Conservation (phyloP, 2,888 invertebrate genomes). For the Chorisops tibialis region DNA sequence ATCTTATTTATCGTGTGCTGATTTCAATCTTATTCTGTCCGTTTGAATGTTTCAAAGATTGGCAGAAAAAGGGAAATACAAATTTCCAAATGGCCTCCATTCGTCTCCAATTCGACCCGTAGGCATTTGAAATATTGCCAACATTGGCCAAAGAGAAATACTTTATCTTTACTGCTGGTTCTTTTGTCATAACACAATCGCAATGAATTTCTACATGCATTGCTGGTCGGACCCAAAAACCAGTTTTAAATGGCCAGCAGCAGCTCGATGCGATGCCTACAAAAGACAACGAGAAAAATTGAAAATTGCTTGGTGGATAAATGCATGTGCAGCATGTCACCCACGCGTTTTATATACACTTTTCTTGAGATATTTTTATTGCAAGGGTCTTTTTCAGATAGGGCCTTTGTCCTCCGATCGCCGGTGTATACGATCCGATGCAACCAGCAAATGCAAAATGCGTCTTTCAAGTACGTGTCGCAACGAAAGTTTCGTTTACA, state of each 20-base stretch:
- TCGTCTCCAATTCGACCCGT: not conserved
- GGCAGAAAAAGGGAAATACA: not conserved
- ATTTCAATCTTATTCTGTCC: slow-evolving; percentile 18
- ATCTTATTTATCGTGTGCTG: slow-evolving; percentile 22
- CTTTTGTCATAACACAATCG: slow-evolving; percentile 8
- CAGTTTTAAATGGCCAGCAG: not conserved
- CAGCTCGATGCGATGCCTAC: not conserved
- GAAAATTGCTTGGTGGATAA: slow-evolving; percentile 14
- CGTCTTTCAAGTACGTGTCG: no score
- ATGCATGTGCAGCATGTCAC: slow-evolving; percentile 10
- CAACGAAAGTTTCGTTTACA: no score
- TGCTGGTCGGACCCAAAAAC: not conserved
- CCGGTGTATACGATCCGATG: not conserved
- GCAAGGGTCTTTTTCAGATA: not conserved
- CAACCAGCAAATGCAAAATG: no score
- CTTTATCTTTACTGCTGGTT: not conserved
- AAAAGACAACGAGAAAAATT: slow-evolving; percentile 8
- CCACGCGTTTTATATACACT: slow-evolving; percentile 12
- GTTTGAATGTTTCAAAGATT: slow-evolving; percentile 8
- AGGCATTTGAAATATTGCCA: not conserved
- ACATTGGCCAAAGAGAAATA: not conserved
- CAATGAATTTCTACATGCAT: not conserved
- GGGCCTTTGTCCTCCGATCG: not conserved
- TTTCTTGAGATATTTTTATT: not conserved
- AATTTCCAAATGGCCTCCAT: not conserved